Base-by-base conservation (phyloP, 2,797 vertebrate genomes). In the Sebastes nivosus region DNA sequence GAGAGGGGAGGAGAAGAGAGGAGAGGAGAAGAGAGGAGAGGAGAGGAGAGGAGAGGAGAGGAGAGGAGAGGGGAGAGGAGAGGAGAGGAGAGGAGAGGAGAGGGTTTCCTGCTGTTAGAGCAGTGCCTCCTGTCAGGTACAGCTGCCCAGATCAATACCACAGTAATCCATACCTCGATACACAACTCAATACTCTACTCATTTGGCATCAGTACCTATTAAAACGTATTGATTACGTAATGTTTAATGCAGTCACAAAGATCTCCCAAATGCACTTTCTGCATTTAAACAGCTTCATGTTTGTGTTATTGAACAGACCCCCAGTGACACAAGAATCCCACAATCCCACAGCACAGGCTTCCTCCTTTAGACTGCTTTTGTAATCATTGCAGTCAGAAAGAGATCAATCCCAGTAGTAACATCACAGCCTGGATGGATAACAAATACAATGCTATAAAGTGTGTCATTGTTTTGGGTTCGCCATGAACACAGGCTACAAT, bases 211-310 rank as follows among this genome's bases (percentile, higher is more conserved):
- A 77, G 57, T 70, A 77, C 55, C 71, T 66, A 74, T 83, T 89
- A 83, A 80, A 86, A 71, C 6, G 1, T 54, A 92, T 87, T 81
- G 85, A 90, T 86, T 55, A 72, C 14, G 25, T 77, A 36, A 80
- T 84, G 64, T 79, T 79, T 87, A 72, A 79, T 74, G 18, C 72
- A 83, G 61, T 80, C 42, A 50, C 38, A 59, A 42, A 69, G 71
- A 76, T 57, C 46, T 73, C n/a, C 10, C 46, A 79, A 77, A 80
- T 60, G 46, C 38, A 63, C n/a, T 32, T n/a, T 72, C 58, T 83
- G 57, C 73, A 60, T 59, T 81, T 81, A 80, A 77, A 77, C 24
- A 68, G 57, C 30, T 60, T 24, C n/a, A 54, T 70, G 80, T 75
- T 67, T 81, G n/a, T 66, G 16, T 20, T 2, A 1, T 6, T 71